phyloP scores from a whole-genome alignment of 1,140 invertebrate species.

The Ganaspis sp. region DNA sequence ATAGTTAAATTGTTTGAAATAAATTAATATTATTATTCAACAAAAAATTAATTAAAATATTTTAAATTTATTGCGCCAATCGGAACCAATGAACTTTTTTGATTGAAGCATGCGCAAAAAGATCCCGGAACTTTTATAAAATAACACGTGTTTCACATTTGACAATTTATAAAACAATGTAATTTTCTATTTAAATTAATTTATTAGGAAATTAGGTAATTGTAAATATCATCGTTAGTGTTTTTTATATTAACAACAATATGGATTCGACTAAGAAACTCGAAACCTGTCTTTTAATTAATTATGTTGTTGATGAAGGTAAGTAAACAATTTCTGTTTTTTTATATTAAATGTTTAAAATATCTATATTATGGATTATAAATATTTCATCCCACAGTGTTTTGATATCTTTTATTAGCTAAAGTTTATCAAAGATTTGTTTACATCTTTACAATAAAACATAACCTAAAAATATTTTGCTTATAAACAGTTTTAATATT shows the following conservation, averaged over 20 bases:
- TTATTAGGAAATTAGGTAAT: background rate
- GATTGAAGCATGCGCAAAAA: background rate
- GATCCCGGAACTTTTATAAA: background rate
- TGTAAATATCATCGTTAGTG: background rate
- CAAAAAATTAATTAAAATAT: too few relatives aligned
- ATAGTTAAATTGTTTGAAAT: too few relatives aligned
- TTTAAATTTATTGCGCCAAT: background rate
- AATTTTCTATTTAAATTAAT: background rate
- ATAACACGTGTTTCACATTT: background rate
- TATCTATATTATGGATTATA: background rate
- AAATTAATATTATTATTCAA: too few relatives aligned
- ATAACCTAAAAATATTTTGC: background rate
- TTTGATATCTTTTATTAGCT: too few relatives aligned
- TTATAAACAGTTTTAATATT: too few relatives aligned
- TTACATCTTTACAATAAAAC: background rate
- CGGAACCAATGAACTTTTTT: background rate
- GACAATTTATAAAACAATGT: background rate
- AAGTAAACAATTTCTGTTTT: background rate
- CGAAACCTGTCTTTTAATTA: constrained; percentile 47
- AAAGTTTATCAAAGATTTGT: background rate
- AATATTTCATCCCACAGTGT: too few relatives aligned
- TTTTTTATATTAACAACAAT: background rate
- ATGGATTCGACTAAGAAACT: constrained; percentile 1
- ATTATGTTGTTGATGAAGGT: constrained; percentile 42
- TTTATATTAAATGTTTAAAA: background rate